Evolutionary conservation across 2,888 invertebrate species (phyloP).

Genomic region (Aethes cnicana): DNA sequence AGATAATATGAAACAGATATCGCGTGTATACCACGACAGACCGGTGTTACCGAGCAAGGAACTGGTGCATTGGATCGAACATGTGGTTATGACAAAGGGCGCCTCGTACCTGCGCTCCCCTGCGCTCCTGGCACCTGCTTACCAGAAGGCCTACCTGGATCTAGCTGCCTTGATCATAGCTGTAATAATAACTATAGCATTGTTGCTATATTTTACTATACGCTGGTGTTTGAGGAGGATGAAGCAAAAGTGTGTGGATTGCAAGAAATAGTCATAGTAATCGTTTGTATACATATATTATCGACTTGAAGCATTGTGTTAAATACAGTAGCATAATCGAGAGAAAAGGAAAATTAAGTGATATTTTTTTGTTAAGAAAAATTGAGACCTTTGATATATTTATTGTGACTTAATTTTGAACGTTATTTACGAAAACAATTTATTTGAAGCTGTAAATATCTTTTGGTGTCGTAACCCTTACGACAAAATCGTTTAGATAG

Average conservation of each 20-base stretch:
- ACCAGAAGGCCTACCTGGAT: conserved; percentile 25
- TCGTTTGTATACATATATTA: too few species aligned
- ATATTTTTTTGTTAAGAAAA: too few species aligned
- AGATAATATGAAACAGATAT: conserved; percentile 24
- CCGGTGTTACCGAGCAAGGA: conserved; percentile 24
- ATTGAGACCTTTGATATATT: too few species aligned
- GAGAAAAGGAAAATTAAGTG: too few species aligned
- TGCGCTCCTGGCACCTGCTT: conserved; percentile 21
- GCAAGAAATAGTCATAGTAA: conserved; percentile 4
- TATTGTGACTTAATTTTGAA: too few species aligned
- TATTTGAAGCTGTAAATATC: too few species aligned
- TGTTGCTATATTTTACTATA: conserved; percentile 18
- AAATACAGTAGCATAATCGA: too few species aligned
- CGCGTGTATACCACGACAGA: conserved; percentile 30
- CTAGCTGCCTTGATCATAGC: conserved; percentile 20
- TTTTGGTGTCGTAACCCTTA: too few species aligned
- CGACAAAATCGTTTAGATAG: too few species aligned
- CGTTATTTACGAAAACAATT: too few species aligned
- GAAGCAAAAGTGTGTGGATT: conserved; percentile 13
- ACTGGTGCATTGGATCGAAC: conserved; percentile 32
- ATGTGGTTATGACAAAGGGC: conserved; percentile 21
- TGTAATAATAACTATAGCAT: conserved; percentile 2
- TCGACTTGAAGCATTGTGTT: too few species aligned
- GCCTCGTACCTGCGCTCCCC: conserved; percentile 31
- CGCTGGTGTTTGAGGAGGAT: conserved; percentile 24